Conservation (phyloP, 2,888 invertebrate genomes). For the Ernsta delagoae region DNA sequence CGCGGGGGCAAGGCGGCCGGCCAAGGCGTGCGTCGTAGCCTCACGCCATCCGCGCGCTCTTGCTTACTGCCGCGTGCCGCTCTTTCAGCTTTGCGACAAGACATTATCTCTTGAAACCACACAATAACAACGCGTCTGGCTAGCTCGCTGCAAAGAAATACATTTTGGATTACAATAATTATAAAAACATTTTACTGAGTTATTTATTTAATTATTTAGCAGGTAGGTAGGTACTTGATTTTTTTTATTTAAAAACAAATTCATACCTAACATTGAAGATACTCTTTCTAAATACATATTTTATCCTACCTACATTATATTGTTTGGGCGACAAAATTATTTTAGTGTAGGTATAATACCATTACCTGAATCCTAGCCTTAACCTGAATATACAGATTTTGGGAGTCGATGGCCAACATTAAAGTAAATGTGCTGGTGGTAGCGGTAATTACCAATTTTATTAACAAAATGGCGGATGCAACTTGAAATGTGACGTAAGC, state of each 20-base stretch:
- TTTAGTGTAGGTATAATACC: too few relatives aligned
- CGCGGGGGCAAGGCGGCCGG: constrained; percentile 51
- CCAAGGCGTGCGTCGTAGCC: constrained; percentile 46
- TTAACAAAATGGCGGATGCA: constrained; percentile 72
- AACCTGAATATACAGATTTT: neutral
- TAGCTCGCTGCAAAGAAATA: constrained; percentile 17
- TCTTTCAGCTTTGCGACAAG: constrained; percentile 56
- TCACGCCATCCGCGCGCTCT: constrained; percentile 47
- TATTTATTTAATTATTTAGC: too few relatives aligned
- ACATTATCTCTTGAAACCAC: constrained; percentile 39
- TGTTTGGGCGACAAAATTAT: too few relatives aligned
- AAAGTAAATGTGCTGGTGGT: constrained; percentile 29
- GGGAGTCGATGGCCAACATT: neutral
- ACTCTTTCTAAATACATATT: too few relatives aligned
- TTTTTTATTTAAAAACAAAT: too few relatives aligned
- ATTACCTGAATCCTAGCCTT: too few relatives aligned
- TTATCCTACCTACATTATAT: too few relatives aligned
- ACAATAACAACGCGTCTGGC: neutral
- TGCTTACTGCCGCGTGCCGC: constrained; percentile 44
- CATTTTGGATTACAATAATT: too few relatives aligned
- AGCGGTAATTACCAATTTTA: constrained; percentile 53
- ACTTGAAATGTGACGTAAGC: constrained; percentile 56
- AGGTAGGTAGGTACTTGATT: too few relatives aligned
- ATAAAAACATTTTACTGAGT: too few relatives aligned
- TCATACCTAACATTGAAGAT: too few relatives aligned